Percentiles rank a stretch among this genome's conserved stretches.
Conservation (phyloP, 37 sponge, comb jelly and placozoan species). For the Sycon ciliatum region DNA sequence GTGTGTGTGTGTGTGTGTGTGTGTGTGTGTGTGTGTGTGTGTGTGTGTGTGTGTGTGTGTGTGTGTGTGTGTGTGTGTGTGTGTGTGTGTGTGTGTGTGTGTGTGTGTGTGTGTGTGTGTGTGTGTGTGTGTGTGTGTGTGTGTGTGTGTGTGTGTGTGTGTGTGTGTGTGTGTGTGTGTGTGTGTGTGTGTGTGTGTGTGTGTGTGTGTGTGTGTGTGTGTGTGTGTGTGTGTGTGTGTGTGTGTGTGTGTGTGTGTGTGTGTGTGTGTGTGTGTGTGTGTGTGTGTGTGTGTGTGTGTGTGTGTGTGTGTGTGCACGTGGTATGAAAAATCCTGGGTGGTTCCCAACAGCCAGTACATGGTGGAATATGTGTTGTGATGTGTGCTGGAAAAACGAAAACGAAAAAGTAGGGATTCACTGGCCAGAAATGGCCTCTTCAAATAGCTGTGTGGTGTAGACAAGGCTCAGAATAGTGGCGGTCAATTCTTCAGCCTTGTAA, state of each 20-base stretch:
- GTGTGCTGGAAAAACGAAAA: too few species aligned
- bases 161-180: background rate
- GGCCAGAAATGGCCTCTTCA: too few species aligned
- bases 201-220: slow-evolving; percentile 12
- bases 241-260: background rate
- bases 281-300: slow-evolving; percentile 5
- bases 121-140: background rate
- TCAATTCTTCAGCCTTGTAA: too few species aligned
- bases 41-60: too few species aligned
- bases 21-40: slow-evolving; percentile 1
- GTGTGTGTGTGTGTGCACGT: slow-evolving; percentile 1
- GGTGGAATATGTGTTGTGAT: too few species aligned
- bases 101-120: slow-evolving; percentile 1
- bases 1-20: background rate
- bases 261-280: slow-evolving; percentile 5
- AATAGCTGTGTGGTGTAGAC: too few species aligned
- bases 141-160: slow-evolving; percentile 5
- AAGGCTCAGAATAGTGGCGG: too few species aligned
- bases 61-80: too few species aligned
- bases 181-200: slow-evolving; percentile 14
- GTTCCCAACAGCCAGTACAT: too few species aligned
- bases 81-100: slow-evolving; percentile 5
- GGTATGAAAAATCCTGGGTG: too few species aligned
- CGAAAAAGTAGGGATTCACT: too few species aligned
- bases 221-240: slow-evolving; percentile 1